These are phyloP conservation scores for Melieria omissa DNA, from an alignment of 2,888 invertebrate species.

Conservation along the genomic window DNA sequence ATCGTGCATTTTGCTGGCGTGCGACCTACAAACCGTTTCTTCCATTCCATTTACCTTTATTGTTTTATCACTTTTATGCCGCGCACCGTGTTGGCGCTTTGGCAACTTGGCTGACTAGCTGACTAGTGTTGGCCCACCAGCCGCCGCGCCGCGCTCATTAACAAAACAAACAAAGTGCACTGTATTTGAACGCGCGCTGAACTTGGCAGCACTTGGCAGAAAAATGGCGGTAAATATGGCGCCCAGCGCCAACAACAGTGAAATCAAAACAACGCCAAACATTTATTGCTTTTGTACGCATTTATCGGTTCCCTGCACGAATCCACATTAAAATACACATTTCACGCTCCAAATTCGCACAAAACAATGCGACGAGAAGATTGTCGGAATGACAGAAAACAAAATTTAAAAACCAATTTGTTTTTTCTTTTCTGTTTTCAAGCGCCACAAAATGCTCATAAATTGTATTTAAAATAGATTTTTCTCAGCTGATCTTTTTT, in stretches of 20 bases:
- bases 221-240: conserved; percentile 21
- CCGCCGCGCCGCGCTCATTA: conserved; percentile 36
- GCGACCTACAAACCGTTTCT: background rate
- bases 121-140: background rate
- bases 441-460: too few species aligned
- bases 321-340: too few species aligned
- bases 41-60: background rate
- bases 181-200: conserved; percentile 13
- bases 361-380: too few species aligned
- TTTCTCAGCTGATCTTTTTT: too few species aligned
- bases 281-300: conserved; percentile 10
- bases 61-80: conserved; percentile 6
- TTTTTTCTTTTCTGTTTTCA: too few species aligned
- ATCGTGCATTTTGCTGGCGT: background rate
- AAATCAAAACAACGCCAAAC: background rate
- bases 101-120: background rate
- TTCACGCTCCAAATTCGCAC: too few species aligned
- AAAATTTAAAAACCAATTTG: too few species aligned
- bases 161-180: conserved; percentile 41
- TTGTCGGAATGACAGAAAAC: too few species aligned
- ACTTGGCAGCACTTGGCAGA: conserved; percentile 17
- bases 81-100: conserved; percentile 5
- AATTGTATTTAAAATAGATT: too few species aligned
- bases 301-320: background rate
- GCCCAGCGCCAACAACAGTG: background rate